Percentiles rank a stretch among this genome's conserved stretches.
These are phyloP conservation scores for Pantelozetes paolii DNA, from an alignment of 2,888 invertebrate species.

Conservation along the genomic window DNA sequence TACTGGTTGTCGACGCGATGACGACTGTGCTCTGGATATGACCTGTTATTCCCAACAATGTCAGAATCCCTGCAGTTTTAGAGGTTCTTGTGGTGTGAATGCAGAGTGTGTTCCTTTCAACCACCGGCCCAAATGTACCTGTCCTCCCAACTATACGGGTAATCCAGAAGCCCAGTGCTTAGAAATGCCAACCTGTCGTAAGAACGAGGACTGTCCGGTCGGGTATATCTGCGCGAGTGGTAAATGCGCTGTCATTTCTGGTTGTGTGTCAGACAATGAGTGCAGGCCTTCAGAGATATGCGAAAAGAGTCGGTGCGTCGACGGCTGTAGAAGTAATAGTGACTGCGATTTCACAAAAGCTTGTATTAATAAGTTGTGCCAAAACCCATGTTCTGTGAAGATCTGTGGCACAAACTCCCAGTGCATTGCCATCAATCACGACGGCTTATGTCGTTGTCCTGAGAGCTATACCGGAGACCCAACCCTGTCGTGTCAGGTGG, in stretches of 20 bases:
- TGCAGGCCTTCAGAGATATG: conserved; percentile 70
- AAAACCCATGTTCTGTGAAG: conserved; percentile 73
- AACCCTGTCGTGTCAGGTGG: conserved; percentile 45
- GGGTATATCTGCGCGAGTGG: conserved; percentile 49
- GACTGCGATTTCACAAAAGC: conserved; percentile 49
- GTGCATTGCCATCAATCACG: conserved; percentile 74
- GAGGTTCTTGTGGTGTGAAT: conserved; percentile 76
- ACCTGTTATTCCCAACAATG: conserved; percentile 92
- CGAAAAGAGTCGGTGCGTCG: conserved; percentile 51
- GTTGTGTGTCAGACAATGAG: conserved; percentile 65
- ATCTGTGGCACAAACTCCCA: conserved; percentile 74
- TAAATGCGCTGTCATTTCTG: conserved; percentile 47
- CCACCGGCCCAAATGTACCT: conserved; percentile 73
- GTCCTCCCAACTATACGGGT: conserved; percentile 69
- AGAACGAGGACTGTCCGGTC: conserved; percentile 57
- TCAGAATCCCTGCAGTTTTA: conserved; percentile 76
- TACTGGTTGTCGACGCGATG: conserved; percentile 55
- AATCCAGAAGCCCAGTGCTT: conserved; percentile 38
- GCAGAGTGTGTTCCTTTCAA: conserved; percentile 76
- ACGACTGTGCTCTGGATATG: conserved; percentile 75
- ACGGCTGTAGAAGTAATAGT: conserved; percentile 64
- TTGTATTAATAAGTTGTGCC: conserved; percentile 61
- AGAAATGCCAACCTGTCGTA: conserved; percentile 51
- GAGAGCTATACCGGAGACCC: conserved; percentile 47
- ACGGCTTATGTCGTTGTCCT: conserved; percentile 48